Percentiles rank a stretch among this genome's conserved stretches.
Conservation (phyloP, 1,140 invertebrate species). For the Drosophila busckii region DNA sequence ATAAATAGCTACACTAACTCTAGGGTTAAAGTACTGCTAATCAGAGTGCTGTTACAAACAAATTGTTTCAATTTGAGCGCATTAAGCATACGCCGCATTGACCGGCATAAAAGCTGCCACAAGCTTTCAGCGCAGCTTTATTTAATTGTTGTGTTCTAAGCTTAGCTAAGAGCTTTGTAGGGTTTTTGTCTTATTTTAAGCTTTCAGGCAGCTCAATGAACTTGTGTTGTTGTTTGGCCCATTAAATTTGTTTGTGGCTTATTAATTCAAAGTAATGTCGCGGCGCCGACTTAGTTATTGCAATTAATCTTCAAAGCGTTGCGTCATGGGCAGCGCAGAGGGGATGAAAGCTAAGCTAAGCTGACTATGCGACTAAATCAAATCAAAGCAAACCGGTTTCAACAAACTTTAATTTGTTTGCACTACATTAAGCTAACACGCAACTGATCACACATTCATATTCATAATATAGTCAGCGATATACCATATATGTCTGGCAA, state of each 20-base stretch:
- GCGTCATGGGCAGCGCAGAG: background rate
- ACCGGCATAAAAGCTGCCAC: background rate
- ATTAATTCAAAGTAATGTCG: conserved; percentile 10
- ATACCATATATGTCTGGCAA: too few relatives aligned
- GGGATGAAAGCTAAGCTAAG: background rate
- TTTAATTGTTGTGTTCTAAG: too few relatives aligned
- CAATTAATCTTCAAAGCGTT: conserved; percentile 41
- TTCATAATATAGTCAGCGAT: too few relatives aligned
- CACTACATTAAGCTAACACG: conserved; percentile 1
- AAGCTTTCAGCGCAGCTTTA: conserved; percentile 14
- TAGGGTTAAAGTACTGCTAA: conserved; percentile 62
- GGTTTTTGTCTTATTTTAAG: too few relatives aligned
- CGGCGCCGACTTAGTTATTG: conserved; percentile 6
- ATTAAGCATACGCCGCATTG: conserved; percentile 28
- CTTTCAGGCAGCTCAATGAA: conserved; percentile 22
- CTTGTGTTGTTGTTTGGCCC: background rate
- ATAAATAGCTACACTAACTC: conserved; percentile 46
- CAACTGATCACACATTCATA: background rate
- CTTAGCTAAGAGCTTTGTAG: too few relatives aligned
- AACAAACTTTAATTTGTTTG: conserved; percentile 37
- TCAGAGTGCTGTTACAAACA: conserved; percentile 50
- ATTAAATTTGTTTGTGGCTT: conserved; percentile 2
- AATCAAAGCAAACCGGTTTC: conserved; percentile 50
- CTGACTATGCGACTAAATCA: conserved; percentile 7
- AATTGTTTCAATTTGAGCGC: conserved; percentile 47